Conservation (phyloP, 1,140 invertebrate genomes). For the Drosophila watanabei region DNA sequence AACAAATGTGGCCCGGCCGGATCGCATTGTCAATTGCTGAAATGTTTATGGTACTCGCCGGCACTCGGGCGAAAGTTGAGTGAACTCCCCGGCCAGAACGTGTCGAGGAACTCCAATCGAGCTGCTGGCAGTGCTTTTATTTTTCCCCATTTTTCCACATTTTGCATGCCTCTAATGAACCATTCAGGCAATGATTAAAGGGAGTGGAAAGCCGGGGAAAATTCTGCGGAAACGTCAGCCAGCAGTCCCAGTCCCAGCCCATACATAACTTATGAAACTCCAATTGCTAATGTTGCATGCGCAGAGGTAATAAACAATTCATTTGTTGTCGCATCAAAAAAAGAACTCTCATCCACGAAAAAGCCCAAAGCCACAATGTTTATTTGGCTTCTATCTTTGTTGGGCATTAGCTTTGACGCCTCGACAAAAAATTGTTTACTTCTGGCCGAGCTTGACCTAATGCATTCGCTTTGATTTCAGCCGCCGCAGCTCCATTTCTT, state of each 20-base stretch:
- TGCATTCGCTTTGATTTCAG: conserved; percentile 52
- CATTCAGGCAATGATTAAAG: conserved; percentile 51
- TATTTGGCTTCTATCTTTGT: conserved; percentile 48
- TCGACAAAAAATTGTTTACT: conserved; percentile 62
- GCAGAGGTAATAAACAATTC: conserved; percentile 66
- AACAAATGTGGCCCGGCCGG: conserved; percentile 27
- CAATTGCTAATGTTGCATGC: conserved; percentile 63
- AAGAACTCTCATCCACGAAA: conserved; percentile 42
- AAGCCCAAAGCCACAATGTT: conserved; percentile 33
- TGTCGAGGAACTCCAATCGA: conserved; percentile 51
- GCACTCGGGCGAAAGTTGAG: conserved; percentile 36
- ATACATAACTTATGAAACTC: conserved; percentile 49
- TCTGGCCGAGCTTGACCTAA: conserved; percentile 50
- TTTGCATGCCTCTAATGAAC: conserved; percentile 78
- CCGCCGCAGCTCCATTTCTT: conserved; percentile 29
- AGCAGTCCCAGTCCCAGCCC: conserved; percentile 13
- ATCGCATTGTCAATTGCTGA: conserved; percentile 43
- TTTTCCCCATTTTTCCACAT: conserved; percentile 63
- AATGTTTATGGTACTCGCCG: conserved; percentile 25
- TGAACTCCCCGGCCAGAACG: conserved; percentile 47
- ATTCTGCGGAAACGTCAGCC: conserved; percentile 66
- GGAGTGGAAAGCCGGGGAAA: conserved; percentile 9
- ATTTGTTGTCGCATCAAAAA: conserved; percentile 67
- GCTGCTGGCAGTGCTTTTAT: conserved; percentile 30
- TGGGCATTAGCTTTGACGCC: conserved; percentile 57